Conservation (phyloP, 2,797 vertebrate genomes). For the Darevskia nairensis region DNA sequence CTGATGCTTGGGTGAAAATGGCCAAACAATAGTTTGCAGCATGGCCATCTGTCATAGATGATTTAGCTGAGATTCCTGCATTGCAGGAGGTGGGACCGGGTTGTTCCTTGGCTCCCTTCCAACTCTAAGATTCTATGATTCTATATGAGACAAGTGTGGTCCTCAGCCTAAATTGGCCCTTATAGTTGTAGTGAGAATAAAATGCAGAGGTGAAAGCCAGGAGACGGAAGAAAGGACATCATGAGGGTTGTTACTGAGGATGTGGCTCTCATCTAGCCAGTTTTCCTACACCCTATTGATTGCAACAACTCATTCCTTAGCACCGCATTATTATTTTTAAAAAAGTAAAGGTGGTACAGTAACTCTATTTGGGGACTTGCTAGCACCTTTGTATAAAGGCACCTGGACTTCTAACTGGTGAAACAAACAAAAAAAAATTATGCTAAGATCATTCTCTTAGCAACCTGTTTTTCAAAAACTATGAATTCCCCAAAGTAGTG, state of each 20-base stretch:
- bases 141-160: background rate
- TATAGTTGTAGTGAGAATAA: no score
- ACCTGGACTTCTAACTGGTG: background rate
- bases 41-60: no score
- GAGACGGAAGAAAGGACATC: background rate
- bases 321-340: background rate
- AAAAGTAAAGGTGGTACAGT: background rate
- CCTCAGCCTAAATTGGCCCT: background rate
- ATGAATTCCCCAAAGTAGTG: background rate
- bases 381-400: background rate
- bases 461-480: background rate
- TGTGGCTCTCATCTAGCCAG: background rate
- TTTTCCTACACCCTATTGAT: background rate
- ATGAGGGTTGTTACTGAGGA: background rate
- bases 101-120: no score
- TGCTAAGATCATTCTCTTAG: background rate
- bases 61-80: no score
- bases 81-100: no score
- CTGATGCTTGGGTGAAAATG: background rate
- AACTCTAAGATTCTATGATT: background rate
- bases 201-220: background rate
- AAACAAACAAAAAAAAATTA: background rate
- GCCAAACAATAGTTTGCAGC: background rate
- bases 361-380: background rate
- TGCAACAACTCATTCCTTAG: background rate